Percentiles rank a stretch among this genome's conserved stretches.
phyloP scores from a whole-genome alignment of 30 jellyfish, hydroid and myxozoan genomes.

The Clytia hemisphaerica region DNA sequence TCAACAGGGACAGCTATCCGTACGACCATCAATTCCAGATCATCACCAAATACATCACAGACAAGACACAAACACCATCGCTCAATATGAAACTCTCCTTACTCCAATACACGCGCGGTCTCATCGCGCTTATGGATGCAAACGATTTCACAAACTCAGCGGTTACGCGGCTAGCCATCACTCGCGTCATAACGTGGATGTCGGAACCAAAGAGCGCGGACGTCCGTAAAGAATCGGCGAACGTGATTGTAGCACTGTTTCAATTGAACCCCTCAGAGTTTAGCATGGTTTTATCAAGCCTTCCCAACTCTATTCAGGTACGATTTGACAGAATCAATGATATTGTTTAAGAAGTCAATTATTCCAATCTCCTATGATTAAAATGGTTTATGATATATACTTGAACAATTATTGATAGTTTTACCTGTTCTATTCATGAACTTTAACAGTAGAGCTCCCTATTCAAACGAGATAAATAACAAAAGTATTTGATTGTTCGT shows the following conservation, averaged over 20 bases:
- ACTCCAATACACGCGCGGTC: conserved; percentile 59
- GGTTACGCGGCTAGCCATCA: conserved; percentile 75
- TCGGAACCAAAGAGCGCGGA: conserved; percentile 96
- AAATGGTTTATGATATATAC: neutral
- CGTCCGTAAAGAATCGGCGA: conserved; percentile 90
- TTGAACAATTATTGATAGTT: neutral
- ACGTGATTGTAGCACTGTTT: conserved; percentile 83
- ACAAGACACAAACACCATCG: conserved; percentile 84
- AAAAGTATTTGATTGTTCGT: too few relatives aligned
- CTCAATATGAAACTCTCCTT: conserved; percentile 47
- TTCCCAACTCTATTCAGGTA: conserved; percentile 92
- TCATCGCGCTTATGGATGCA: conserved; percentile 76
- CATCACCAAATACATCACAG: conserved; percentile 81
- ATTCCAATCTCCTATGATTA: neutral
- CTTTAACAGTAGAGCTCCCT: neutral
- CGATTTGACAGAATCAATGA: too few relatives aligned
- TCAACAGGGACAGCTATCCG: conserved; percentile 87
- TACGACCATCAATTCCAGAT: conserved; percentile 94
- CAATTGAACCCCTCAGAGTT: conserved; percentile 86
- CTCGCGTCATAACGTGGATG: conserved; percentile 87
- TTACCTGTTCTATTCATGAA: neutral
- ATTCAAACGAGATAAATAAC: neutral
- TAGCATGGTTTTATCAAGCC: conserved; percentile 71
- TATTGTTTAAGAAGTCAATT: too few relatives aligned
- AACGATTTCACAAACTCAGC: conserved; percentile 83